A percentile compares a stretch with the other conserved stretches of the same genome.
These are phyloP conservation scores for Crotophaga sulcirostris DNA, from an alignment of 2,113 vertebrate genomes.

Conservation along the genomic window DNA sequence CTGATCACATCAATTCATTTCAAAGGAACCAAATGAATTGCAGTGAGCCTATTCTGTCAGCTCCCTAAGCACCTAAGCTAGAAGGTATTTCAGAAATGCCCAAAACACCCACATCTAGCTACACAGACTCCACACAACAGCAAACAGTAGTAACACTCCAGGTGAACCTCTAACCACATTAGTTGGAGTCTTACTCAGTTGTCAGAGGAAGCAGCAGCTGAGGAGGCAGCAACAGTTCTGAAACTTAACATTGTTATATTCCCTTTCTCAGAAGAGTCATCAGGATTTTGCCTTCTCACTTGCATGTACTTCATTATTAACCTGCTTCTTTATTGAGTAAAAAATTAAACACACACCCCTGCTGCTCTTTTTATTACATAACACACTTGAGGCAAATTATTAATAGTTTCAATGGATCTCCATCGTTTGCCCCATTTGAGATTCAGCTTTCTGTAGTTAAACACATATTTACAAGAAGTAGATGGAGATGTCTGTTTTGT, in stretches of 20 bases:
- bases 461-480: not conserved
- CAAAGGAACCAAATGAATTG: not conserved
- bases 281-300: not conserved
- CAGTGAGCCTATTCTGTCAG: not conserved
- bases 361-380: not conserved
- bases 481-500: not conserved
- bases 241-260: rapidly evolving
- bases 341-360: not conserved
- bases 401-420: not conserved
- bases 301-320: not conserved
- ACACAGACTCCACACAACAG: not conserved
- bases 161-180: not conserved
- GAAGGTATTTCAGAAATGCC: not conserved
- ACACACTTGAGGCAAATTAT: not conserved
- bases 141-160: not conserved
- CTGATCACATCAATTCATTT: not conserved
- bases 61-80: not conserved
- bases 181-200: not conserved
- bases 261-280: not conserved
- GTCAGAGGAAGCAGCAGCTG: not conserved
- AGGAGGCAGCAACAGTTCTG: not conserved
- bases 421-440: not conserved
- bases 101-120: not conserved
- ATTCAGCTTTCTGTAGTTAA: not conserved
- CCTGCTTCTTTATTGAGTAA: not conserved